Evolutionary conservation across 2,113 vertebrate genomes (phyloP).

Genomic region (Gavialis gangeticus): DNA sequence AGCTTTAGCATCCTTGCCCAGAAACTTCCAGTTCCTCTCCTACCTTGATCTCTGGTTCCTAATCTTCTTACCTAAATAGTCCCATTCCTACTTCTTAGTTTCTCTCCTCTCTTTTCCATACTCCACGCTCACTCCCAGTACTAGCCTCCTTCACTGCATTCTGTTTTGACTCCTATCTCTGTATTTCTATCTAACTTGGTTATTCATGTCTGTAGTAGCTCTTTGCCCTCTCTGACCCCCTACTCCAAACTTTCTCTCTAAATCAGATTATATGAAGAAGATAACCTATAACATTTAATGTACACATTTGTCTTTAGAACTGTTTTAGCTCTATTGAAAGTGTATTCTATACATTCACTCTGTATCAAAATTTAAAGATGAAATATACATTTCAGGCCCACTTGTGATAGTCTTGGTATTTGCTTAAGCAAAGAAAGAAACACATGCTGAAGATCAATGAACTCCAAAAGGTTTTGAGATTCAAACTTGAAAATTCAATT

Average conservation of each 20-base stretch:
- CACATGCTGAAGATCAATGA: background rate
- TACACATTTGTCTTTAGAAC: background rate
- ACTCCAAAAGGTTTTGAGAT: background rate
- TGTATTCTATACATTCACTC: background rate
- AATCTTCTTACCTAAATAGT: too few species aligned
- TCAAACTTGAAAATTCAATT: background rate
- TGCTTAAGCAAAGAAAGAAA: background rate
- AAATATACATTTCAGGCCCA: background rate
- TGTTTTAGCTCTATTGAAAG: background rate
- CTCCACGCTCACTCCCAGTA: background rate
- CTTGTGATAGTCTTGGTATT: background rate
- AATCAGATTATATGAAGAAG: background rate
- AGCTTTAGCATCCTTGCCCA: background rate
- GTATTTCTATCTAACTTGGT: too few species aligned
- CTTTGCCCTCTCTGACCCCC: too few species aligned
- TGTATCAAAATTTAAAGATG: background rate
- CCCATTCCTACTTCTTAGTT: background rate
- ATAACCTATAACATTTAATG: background rate
- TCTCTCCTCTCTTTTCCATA: background rate
- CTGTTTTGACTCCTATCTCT: too few species aligned
- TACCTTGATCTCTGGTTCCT: too few species aligned
- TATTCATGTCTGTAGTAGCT: too few species aligned
- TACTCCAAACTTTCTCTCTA: background rate
- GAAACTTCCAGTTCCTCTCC: background rate
- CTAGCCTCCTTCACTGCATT: background rate